Base-by-base conservation (phyloP, 2,888 invertebrate genomes). In the Pandemis cinnamomeana region DNA sequence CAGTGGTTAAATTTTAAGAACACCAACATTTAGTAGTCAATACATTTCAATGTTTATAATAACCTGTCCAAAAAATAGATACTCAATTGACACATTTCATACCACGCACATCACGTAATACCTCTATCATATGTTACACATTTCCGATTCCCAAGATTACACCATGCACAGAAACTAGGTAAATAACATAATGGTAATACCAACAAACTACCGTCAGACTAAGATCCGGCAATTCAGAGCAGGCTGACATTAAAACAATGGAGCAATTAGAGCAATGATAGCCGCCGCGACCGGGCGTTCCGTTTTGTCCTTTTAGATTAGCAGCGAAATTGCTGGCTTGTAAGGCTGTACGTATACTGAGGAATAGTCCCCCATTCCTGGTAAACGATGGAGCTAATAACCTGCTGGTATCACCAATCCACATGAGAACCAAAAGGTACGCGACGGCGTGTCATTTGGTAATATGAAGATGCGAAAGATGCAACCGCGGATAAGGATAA, bases 231-330 rank as follows among this genome's bases (percentile, higher is more conserved):
- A 36, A 64, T 53, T n/a, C 55, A 58, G 63, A 70, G 63, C 67
- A 42, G 15, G 8, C 7, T 46, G 60, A 67, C 63, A 72, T 74
- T 68, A 69, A 55, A 51, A 75, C 68, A 66, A 61, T 72, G 72
- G 15, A 67, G 61, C 74, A 74, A 74, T 74, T 74, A 74, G 61
- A 71, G 61, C 74, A 71, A 74, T 73, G 69, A 73, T 36, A 67
- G 67, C 58, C 20, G 67, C 48, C 71, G 64, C 48, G 64, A 69
- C 63, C 72, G 71, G 62, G 36, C 36, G 48, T 44, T 44, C n/a
- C 55, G 67, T 53, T 67, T 46, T 69, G 72, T 68, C 72, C 69
- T 71, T 71, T 71, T 77, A 77, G 76, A 81, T 84, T 80, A 79
- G 71, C 75, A 71, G 78, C 77, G 77, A 78, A 80, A 78, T 80